phyloP scores from a whole-genome alignment of 2,797 vertebrate genomes.

The Distichodus sexfasciatus region DNA sequence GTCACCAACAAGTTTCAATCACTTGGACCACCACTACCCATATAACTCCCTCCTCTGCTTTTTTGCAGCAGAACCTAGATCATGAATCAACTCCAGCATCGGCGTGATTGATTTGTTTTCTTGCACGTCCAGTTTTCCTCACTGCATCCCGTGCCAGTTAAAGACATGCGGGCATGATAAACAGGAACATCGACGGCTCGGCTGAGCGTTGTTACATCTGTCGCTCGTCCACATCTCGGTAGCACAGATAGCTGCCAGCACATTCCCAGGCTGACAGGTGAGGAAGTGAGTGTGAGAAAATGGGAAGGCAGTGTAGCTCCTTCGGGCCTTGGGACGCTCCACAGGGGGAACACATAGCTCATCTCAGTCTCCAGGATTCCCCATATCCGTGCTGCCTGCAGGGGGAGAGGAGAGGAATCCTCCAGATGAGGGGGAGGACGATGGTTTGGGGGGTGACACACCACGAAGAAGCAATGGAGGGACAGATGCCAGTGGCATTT shows the following conservation, averaged over 20 bases:
- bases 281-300: conserved; percentile 77
- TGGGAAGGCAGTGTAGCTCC: conserved; percentile 65
- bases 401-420: too few species aligned
- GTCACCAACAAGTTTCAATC: too few species aligned
- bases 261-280: conserved; percentile 78
- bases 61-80: not conserved
- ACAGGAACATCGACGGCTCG: conserved; percentile 57
- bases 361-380: conserved; percentile 50
- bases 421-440: conserved; percentile 12
- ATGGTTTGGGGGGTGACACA: conserved; percentile 16
- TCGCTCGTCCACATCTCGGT: conserved; percentile 56
- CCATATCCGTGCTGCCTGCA: conserved; percentile 52
- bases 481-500: conserved; percentile 57
- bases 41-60: not conserved
- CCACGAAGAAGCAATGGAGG: conserved; percentile 38
- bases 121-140: conserved; percentile 31
- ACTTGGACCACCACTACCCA: not conserved
- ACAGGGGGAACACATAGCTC: conserved; percentile 63
- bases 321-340: conserved; percentile 67
- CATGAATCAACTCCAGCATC: conserved; percentile 9
- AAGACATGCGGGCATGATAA: conserved; percentile 38
- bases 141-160: conserved; percentile 26
- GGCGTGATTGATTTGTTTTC: conserved; percentile 50
- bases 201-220: conserved; percentile 67
- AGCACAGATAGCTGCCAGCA: conserved; percentile 64